Evolutionary conservation across 2,113 vertebrate species (phyloP), one percentile per base, ranked within the genome.

Genomic region (Archilochus colubris): DNA sequence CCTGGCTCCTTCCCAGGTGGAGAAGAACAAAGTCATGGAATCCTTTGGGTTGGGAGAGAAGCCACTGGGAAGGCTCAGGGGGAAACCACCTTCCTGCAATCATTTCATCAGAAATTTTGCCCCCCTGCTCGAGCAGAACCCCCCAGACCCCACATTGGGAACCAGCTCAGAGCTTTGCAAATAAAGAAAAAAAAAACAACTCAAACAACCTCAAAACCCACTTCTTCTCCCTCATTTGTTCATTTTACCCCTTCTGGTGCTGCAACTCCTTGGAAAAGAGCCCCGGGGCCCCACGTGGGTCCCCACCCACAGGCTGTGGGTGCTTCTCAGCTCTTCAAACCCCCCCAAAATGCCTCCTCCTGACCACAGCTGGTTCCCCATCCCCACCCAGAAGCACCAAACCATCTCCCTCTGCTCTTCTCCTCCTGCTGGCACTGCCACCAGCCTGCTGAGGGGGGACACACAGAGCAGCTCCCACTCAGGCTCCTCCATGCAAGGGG

Each of bases 251-350:
- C 46, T 50, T n/a, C 31, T 31, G 40, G 38, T 7, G 16, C 16
- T 19, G 20, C 40, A 18, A 6, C 38, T 31, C 27, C 57, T 53
- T 48, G 3, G 9, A 22, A 36, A 28, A 54, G 8, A 43, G 5
- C 12, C 33, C 33, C 24, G 22, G 1, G 4, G 20, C 64, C 2
- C 0, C 0, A 9, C 3, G 10, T n/a, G 46, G 43, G 63, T 31
- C 20, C 27, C 44, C 33, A 9, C 40, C 1, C 38, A 73, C 48
- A n/a, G 0, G 0, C 67, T 24, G n/a, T 3, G 54, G n/a, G 58
- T 68, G 38, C 21, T 77, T 73, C 67, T 40, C 0, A 0, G 24
- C 31, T n/a, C 46, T 43, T 2, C 5, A 0, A 2, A 18, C 0
- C 9, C 2, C 3, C 78, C 36, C 0, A 0, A 67, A 61, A 61